Evolutionary conservation across 2,797 vertebrate species (phyloP), one percentile per base, ranked within the genome.

Genomic region (Bufotes viridis): DNA sequence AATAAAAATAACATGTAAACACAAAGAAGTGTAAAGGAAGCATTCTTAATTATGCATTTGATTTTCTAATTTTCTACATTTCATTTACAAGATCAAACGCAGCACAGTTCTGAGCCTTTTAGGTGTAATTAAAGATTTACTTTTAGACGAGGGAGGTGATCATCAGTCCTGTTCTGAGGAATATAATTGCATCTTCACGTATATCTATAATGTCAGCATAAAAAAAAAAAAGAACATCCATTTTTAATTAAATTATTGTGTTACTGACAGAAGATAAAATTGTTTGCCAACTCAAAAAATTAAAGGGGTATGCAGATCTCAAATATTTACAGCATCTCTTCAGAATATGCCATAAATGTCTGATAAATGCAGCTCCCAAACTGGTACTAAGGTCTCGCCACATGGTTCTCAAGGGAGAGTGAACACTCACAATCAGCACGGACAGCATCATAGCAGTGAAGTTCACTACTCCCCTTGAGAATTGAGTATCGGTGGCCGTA

Each of bases 81-180:
- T 34, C 53, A 60, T 89, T 82, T 89, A 78, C 78, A 78, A 82
- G 84, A 89, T 89, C 88, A 89, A 89, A 89, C 72, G 42, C 29
- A 70, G 29, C 17, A 24, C 70, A 58, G 58, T 78, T 86, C 83
- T 76, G n/a, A 82, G 78, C 86, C 84, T 89, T 89, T 75, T 86
- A 89, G 88, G 88, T 89, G 84, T 86, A 89, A 89, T 89, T 89
- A 82, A 89, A 89, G 57, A 53, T 88, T 88, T 78, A 80, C 76
- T 85, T 85, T 85, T 85, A 85, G 65, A 85, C 53, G 51, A 51
- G 84, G 72, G 78, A 86, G 84, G 84, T 86, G 79, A 89, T 86
- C 87, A 82, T 82, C 81, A 86, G 29, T 82, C 51, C 60, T 69
- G 51, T 86, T 86, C 81, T 82, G 67, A 82, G 78, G 75, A 86